phyloP scores from a whole-genome alignment of 2,113 vertebrate genomes.

The Notarius lentiginosus region DNA sequence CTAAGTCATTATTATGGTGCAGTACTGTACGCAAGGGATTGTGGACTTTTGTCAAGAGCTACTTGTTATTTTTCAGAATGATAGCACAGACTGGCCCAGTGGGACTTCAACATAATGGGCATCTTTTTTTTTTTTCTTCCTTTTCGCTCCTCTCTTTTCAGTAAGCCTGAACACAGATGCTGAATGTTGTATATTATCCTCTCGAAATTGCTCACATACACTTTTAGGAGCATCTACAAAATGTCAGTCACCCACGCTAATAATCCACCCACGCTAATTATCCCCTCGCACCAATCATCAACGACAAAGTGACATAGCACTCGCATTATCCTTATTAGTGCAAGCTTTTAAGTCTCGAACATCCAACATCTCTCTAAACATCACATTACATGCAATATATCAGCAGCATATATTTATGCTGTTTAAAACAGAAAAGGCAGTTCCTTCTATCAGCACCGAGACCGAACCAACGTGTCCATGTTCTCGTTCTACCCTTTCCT shows the following conservation, averaged over 20 bases:
- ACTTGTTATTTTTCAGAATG: slow-evolving; percentile 20
- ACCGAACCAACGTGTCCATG: neutral
- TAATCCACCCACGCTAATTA: slow-evolving; percentile 14
- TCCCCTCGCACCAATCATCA: neutral
- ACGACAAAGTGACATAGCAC: neutral
- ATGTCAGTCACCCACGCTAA: slow-evolving; percentile 13
- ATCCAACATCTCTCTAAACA: neutral
- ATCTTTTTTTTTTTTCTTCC: neutral
- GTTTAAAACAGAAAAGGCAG: neutral
- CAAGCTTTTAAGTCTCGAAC: neutral
- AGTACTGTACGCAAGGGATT: slow-evolving; percentile 6
- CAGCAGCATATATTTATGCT: neutral
- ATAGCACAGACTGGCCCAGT: neutral
- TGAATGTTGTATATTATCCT: slow-evolving; percentile 11
- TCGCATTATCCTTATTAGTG: slow-evolving; percentile 1
- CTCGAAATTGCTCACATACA: slow-evolving; percentile 3
- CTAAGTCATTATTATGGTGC: neutral
- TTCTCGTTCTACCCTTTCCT: neutral
- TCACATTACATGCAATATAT: neutral
- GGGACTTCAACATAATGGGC: slow-evolving; percentile 15
- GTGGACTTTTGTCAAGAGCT: slow-evolving; percentile 18
- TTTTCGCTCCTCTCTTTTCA: neutral
- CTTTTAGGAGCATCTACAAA: neutral
- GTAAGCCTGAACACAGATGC: neutral
- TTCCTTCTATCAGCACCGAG: neutral